Percentiles rank a stretch among this genome's conserved stretches.
These are phyloP conservation scores for Amphiprion percula DNA, from an alignment of 2,113 vertebrate genomes.

Conservation along the genomic window DNA sequence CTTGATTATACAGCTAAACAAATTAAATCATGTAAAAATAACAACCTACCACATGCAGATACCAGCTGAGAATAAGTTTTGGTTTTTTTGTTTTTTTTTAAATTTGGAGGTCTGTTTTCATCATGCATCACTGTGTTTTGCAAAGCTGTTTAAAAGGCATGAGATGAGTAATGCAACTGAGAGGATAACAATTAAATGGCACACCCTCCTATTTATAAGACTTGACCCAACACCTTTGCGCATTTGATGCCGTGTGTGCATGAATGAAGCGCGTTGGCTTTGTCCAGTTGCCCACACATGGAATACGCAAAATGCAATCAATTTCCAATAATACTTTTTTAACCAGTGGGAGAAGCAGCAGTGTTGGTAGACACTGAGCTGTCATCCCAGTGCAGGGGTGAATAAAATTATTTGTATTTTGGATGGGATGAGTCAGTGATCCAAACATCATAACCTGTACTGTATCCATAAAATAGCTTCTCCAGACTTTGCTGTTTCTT, in stretches of 20 bases:
- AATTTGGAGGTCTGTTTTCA: neutral
- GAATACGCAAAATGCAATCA: neutral
- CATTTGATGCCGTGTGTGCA: neutral
- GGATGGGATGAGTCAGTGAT: neutral
- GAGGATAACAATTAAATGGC: conserved; percentile 27
- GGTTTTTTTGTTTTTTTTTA: neutral
- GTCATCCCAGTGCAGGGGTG: neutral
- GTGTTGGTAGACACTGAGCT: neutral
- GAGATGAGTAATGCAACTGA: conserved; percentile 23
- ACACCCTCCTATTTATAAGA: conserved; percentile 35
- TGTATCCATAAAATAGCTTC: neutral
- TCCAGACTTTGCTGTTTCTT: conserved; percentile 7
- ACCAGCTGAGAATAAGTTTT: neutral
- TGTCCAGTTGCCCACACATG: conserved; percentile 7
- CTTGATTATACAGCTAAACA: neutral
- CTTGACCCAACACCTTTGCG: neutral
- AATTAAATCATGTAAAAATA: too few relatives aligned
- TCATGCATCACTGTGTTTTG: conserved; percentile 9
- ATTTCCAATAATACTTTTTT: neutral
- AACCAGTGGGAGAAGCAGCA: too few relatives aligned
- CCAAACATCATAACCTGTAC: neutral
- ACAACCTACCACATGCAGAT: too few relatives aligned
- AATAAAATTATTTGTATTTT: neutral
- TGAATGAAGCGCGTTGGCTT: neutral
- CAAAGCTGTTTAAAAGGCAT: conserved; percentile 42